These are phyloP conservation scores for Alouatta palliata DNA, from an alignment of 2,113 vertebrate genomes.

Conservation along the genomic window DNA sequence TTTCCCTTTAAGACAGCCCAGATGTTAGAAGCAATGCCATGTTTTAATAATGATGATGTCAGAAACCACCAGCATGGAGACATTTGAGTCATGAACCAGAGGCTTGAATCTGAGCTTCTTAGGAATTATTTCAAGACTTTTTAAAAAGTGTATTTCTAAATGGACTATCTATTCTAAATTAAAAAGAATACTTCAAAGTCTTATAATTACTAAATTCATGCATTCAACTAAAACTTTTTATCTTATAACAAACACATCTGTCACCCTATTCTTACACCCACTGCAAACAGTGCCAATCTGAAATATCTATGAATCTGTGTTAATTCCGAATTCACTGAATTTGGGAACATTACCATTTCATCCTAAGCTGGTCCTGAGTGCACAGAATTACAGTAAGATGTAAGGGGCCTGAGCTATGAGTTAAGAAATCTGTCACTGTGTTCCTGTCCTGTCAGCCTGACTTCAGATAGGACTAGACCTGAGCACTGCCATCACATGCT, in stretches of 20 bases:
- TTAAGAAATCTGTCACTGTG: neutral
- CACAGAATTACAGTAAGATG: neutral
- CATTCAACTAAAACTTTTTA: neutral
- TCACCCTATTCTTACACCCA: neutral
- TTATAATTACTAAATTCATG: neutral
- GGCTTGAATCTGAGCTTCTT: neutral
- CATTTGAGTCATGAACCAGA: neutral
- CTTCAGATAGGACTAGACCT: neutral
- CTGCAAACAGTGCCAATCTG: neutral
- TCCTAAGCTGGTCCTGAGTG: neutral
- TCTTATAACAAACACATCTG: neutral
- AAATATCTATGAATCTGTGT: neutral
- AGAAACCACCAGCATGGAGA: neutral
- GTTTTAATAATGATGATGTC: slow-evolving; percentile 2
- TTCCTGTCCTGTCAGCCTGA: neutral
- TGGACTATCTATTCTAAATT: neutral
- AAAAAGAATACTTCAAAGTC: neutral
- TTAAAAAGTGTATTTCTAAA: neutral
- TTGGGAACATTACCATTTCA: neutral
- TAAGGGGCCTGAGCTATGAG: neutral
- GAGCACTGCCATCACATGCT: neutral
- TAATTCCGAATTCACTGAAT: neutral
- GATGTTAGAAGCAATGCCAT: neutral
- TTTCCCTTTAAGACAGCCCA: neutral
- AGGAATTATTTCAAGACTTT: neutral